Percentiles rank a stretch among this genome's conserved stretches.
Conservation (phyloP, 2,113 vertebrate species). For the Rhegmatorhina hoffmannsi region DNA sequence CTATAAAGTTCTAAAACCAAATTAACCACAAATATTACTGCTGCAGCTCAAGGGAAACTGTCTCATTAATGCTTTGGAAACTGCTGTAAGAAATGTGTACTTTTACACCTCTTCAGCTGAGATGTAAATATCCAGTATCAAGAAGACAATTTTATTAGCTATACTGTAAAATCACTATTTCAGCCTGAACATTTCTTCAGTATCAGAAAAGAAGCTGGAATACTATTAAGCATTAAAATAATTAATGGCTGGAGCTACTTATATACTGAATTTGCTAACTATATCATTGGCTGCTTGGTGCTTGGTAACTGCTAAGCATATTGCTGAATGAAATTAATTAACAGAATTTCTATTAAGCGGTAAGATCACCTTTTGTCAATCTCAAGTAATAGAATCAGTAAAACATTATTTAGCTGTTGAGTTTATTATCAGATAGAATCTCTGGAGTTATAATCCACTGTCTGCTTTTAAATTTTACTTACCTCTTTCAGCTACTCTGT, state of each 20-base stretch:
- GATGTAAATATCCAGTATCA: neutral
- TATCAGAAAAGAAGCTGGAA: neutral
- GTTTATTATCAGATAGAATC: slow-evolving; percentile 55
- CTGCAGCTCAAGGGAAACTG: neutral
- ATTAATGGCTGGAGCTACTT: neutral
- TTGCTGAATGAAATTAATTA: slow-evolving; percentile 31
- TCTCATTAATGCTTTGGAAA: neutral
- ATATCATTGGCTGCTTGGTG: neutral
- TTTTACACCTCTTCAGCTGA: neutral
- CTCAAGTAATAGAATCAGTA: slow-evolving; percentile 27
- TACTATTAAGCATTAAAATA: slow-evolving; percentile 3
- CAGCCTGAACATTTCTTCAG: neutral
- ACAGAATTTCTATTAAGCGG: neutral
- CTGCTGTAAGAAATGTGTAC: neutral
- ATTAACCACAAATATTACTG: neutral
- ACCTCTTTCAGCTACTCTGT: slow-evolving; percentile 7
- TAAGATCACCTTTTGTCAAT: slow-evolving; percentile 38
- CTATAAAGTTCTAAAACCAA: neutral
- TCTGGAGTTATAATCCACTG: neutral
- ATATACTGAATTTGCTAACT: neutral
- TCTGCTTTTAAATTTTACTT: slow-evolving; percentile 9
- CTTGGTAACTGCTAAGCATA: neutral
- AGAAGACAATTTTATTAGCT: neutral
- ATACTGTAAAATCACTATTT: neutral
- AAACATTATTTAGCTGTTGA: slow-evolving; percentile 54